These are phyloP conservation scores for Megalops atlanticus DNA, from an alignment of 2,113 vertebrate species.

Conservation along the genomic window DNA sequence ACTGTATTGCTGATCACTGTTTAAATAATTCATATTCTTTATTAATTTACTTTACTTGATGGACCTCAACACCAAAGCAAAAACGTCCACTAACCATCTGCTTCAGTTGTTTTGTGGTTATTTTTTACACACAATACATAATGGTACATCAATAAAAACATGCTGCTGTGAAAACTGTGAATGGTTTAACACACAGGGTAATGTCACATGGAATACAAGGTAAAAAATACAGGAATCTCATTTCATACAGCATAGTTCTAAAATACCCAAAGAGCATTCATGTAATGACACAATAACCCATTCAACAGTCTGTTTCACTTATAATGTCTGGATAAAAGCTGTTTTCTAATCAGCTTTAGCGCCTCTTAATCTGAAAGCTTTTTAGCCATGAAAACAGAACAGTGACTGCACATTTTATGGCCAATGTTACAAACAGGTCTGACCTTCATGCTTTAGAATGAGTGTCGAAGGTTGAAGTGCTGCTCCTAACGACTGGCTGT, in stretches of 20 bases:
- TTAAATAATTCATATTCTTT: neutral
- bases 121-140: neutral
- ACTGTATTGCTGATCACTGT: neutral
- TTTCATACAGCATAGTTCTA: too few species aligned
- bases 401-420: neutral
- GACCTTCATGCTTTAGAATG: neutral
- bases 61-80: neutral
- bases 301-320: too few species aligned
- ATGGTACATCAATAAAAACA: neutral
- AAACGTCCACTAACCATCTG: neutral
- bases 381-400: neutral
- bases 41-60: neutral
- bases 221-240: too few species aligned
- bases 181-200: neutral
- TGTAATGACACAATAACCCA: too few species aligned
- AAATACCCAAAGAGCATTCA: too few species aligned
- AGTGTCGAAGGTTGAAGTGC: conserved; percentile 36
- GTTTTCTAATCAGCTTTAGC: neutral
- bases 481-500: conserved; percentile 37
- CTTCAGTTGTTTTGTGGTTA: neutral
- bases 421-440: neutral
- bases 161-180: neutral
- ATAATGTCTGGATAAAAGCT: too few species aligned
- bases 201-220: neutral
- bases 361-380: neutral